phyloP scores from a whole-genome alignment of 2,888 invertebrate species.

The Nomada ferruginata region DNA sequence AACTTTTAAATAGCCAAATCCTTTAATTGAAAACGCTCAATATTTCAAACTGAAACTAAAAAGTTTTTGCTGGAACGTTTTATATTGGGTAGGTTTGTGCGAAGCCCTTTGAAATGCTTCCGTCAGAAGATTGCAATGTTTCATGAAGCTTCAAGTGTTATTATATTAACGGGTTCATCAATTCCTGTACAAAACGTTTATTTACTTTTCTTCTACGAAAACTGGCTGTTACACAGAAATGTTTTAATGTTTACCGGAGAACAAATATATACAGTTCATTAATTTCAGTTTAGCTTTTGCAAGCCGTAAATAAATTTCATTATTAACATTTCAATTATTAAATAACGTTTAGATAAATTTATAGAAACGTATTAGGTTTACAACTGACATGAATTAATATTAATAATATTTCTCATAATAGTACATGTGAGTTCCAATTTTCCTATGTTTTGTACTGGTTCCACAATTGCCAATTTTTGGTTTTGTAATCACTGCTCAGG shows the following conservation, averaged over 20 bases:
- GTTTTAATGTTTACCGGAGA: neutral
- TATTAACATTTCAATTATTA: too few species aligned
- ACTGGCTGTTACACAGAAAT: neutral
- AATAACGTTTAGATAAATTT: too few species aligned
- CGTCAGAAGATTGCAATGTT: neutral
- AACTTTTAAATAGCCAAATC: neutral
- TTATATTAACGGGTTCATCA: conserved; percentile 22
- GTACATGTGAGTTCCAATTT: too few species aligned
- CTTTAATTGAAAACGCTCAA: conserved; percentile 33
- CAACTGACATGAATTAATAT: too few species aligned
- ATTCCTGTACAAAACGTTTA: neutral
- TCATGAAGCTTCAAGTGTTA: conserved; percentile 32
- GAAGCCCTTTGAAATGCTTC: conserved; percentile 28
- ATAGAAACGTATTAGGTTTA: too few species aligned
- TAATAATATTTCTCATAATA: too few species aligned
- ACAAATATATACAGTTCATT: too few species aligned
- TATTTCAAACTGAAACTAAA: conserved; percentile 8
- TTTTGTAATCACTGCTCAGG: conserved; percentile 12
- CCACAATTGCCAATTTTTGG: neutral
- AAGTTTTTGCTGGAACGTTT: conserved; percentile 29
- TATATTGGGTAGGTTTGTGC: conserved; percentile 2
- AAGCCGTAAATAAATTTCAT: too few species aligned
- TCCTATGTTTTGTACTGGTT: too few species aligned
- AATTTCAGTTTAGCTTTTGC: too few species aligned
- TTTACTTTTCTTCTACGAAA: neutral